Percentiles rank a stretch among this genome's conserved stretches.
These are phyloP conservation scores for Hirtodrosophila histrioides DNA, from an alignment of 2,888 invertebrate genomes.

Conservation along the genomic window DNA sequence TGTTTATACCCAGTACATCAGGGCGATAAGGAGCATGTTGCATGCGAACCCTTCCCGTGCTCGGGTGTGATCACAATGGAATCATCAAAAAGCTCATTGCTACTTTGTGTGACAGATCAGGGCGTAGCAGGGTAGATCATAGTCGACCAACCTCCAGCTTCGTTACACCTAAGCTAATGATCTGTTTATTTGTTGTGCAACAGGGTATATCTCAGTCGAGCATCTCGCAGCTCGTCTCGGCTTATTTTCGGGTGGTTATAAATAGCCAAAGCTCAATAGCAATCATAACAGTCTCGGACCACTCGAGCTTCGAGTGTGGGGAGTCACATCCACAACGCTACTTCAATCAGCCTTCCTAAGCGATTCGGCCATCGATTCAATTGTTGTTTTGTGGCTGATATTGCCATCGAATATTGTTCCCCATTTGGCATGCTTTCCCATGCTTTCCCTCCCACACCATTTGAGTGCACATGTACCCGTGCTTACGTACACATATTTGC, in stretches of 20 bases:
- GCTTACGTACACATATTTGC: background rate
- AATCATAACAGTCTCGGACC: slow-evolving; percentile 50
- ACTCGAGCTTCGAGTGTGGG: slow-evolving; percentile 34
- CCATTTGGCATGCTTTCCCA: slow-evolving; percentile 50
- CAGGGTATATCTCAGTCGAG: background rate
- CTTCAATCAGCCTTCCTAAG: slow-evolving; percentile 51
- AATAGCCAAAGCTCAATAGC: slow-evolving; percentile 53
- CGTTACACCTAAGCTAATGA: background rate
- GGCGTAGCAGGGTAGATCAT: background rate
- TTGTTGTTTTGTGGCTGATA: slow-evolving; percentile 47
- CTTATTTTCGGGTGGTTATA: slow-evolving; percentile 29
- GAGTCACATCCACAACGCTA: slow-evolving; percentile 9
- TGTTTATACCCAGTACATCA: slow-evolving; percentile 5
- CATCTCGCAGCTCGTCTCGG: background rate
- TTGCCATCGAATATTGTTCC: slow-evolving; percentile 31
- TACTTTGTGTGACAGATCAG: too few relatives aligned
- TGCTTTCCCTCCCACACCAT: slow-evolving; percentile 36
- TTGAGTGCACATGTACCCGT: background rate
- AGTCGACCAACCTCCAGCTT: background rate
- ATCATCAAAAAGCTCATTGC: too few relatives aligned
- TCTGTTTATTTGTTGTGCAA: too few relatives aligned
- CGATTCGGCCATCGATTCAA: slow-evolving; percentile 30
- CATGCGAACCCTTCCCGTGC: too few relatives aligned
- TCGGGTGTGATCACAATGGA: too few relatives aligned
- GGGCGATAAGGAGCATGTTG: slow-evolving; percentile 1